phyloP scores from a whole-genome alignment of 2,113 vertebrate genomes.

The Semnornis frantzii region DNA sequence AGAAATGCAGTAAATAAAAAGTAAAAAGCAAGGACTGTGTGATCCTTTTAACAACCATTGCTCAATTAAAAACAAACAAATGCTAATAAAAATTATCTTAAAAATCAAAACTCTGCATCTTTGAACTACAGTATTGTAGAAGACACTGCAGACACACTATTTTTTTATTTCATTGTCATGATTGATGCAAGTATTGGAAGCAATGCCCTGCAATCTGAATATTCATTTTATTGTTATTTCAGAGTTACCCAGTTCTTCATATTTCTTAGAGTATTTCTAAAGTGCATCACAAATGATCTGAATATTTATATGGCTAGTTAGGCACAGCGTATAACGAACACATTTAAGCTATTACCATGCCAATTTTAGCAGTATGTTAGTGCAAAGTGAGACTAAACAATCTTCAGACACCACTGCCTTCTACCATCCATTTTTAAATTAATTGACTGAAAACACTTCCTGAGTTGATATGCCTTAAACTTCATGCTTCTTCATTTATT shows the following conservation, averaged over 20 bases:
- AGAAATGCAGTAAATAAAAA: background rate
- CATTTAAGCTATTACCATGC: background rate
- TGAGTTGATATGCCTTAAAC: background rate
- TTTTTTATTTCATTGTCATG: background rate
- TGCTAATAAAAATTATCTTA: background rate
- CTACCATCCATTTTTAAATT: background rate
- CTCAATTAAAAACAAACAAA: background rate
- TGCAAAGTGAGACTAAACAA: background rate
- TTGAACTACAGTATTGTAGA: background rate
- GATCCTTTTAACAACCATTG: fast-evolving
- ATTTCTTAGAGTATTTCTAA: background rate
- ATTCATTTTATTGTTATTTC: background rate
- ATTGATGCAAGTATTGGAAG: background rate
- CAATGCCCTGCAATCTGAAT: background rate
- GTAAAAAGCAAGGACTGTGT: too few relatives aligned
- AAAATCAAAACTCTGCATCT: background rate
- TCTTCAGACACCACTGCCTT: background rate
- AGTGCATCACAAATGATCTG: background rate
- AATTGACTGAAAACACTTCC: background rate
- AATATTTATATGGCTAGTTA: background rate
- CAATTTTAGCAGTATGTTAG: background rate
- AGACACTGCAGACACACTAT: background rate
- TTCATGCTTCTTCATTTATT: background rate
- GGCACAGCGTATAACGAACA: fast-evolving
- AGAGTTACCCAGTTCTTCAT: background rate